A percentile compares a stretch with the other conserved stretches of the same genome.
phyloP scores from a whole-genome alignment of 2,888 invertebrate species.

The Scrobipalpa atriplicella region DNA sequence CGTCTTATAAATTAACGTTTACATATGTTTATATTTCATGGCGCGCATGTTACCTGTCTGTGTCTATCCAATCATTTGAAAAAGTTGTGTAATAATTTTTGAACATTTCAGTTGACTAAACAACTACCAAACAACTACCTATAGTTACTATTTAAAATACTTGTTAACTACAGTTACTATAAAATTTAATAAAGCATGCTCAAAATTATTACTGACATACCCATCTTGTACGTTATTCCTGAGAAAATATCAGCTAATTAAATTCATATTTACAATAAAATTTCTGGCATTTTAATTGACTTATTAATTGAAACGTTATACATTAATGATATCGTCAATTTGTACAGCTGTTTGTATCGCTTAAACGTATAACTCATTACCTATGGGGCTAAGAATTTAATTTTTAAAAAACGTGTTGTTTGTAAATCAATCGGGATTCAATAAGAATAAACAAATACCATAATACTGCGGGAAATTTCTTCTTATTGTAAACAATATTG shows the following conservation, averaged over 20 bases:
- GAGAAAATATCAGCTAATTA: neutral
- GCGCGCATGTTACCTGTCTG: too few species aligned
- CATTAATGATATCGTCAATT: slow-evolving; percentile 9
- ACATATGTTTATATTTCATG: too few species aligned
- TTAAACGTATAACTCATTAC: neutral
- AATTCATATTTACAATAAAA: neutral
- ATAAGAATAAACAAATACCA: neutral
- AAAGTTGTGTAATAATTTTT: too few species aligned
- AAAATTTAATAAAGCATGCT: neutral
- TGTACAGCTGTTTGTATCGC: neutral
- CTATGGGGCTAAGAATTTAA: neutral
- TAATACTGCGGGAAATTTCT: too few species aligned
- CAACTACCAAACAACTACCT: too few species aligned
- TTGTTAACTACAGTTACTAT: slow-evolving; percentile 9
- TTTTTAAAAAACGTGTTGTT: neutral
- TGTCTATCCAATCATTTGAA: too few species aligned
- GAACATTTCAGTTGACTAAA: too few species aligned
- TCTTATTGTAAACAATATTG: neutral
- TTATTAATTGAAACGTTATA: slow-evolving; percentile 14
- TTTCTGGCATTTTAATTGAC: neutral
- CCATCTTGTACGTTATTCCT: neutral
- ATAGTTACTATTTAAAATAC: too few species aligned
- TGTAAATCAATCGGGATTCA: neutral
- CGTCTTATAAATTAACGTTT: too few species aligned
- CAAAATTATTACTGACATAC: neutral